These are phyloP conservation scores for Cantharis rustica DNA, from an alignment of 2,888 invertebrate genomes.

Conservation along the genomic window DNA sequence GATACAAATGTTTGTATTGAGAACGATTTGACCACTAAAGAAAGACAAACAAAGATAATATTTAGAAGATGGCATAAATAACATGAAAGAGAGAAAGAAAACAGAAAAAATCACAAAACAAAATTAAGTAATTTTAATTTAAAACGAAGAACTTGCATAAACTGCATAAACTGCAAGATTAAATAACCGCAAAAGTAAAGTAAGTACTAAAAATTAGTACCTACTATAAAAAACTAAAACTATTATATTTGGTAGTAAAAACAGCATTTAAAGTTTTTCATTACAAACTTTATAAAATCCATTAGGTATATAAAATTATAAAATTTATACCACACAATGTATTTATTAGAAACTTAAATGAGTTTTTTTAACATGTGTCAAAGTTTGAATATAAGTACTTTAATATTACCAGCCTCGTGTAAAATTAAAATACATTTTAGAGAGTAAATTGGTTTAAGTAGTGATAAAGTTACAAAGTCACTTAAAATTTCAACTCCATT, in stretches of 20 bases:
- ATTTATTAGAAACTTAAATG: background rate
- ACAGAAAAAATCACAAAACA: no score
- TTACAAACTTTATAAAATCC: background rate
- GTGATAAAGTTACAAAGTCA: slow-evolving; percentile 14
- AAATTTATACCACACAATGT: background rate
- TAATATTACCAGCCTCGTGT: slow-evolving; percentile 4
- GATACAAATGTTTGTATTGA: no score
- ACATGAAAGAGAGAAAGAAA: no score
- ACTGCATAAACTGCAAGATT: no score
- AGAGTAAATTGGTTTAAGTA: slow-evolving; percentile 7
- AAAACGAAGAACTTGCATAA: no score
- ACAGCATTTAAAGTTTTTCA: background rate
- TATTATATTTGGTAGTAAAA: background rate
- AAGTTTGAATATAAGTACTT: slow-evolving; percentile 10
- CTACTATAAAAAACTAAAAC: background rate
- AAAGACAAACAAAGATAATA: no score
- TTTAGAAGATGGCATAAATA: no score
- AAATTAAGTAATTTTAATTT: no score
- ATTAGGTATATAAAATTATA: background rate
- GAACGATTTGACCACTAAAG: no score
- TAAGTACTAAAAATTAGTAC: no score
- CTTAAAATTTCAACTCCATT: slow-evolving; percentile 9
- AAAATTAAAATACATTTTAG: slow-evolving; percentile 13
- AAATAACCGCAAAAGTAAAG: no score
- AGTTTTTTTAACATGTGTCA: slow-evolving; percentile 8